phyloP scores from a whole-genome alignment of 2,797 vertebrate genomes.

The Amblyopsis hoosieri region DNA sequence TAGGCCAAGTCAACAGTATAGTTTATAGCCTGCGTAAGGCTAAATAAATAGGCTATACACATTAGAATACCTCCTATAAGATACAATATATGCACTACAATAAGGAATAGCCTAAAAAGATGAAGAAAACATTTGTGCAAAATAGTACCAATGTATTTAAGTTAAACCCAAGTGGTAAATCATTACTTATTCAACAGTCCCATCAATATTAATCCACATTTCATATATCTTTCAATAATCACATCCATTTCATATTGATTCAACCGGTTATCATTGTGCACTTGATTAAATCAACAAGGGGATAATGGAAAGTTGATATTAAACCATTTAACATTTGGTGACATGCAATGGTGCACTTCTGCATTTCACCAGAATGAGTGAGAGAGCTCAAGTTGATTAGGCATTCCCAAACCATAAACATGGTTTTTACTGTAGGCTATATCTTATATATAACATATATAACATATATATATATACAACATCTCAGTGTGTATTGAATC shows the following conservation, averaged over 20 bases:
- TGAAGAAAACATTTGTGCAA: constrained; percentile 54
- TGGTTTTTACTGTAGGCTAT: neutral
- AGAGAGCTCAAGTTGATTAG: too few species aligned
- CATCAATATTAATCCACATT: constrained; percentile 77
- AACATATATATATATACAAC: too few species aligned
- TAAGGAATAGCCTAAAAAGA: constrained; percentile 33
- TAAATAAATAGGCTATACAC: too few species aligned
- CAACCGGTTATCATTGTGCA: constrained; percentile 18
- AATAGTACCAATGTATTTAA: constrained; percentile 54
- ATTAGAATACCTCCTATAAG: constrained; percentile 1
- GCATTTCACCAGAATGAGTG: too few species aligned
- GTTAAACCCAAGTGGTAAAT: constrained; percentile 50
- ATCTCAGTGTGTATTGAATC: neutral
- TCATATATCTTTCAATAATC: constrained; percentile 53
- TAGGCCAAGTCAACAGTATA: too few species aligned
- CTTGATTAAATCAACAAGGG: constrained; percentile 10
- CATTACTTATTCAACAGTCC: constrained; percentile 74
- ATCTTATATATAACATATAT: too few species aligned
- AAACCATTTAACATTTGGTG: neutral
- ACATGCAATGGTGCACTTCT: neutral
- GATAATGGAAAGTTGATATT: constrained; percentile 26
- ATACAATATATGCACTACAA: too few species aligned
- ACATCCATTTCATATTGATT: constrained; percentile 28
- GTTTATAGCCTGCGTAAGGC: too few species aligned
- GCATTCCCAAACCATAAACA: neutral